Evolutionary conservation across 2,888 invertebrate species (phyloP).

Genomic region (Thecophora atra): DNA sequence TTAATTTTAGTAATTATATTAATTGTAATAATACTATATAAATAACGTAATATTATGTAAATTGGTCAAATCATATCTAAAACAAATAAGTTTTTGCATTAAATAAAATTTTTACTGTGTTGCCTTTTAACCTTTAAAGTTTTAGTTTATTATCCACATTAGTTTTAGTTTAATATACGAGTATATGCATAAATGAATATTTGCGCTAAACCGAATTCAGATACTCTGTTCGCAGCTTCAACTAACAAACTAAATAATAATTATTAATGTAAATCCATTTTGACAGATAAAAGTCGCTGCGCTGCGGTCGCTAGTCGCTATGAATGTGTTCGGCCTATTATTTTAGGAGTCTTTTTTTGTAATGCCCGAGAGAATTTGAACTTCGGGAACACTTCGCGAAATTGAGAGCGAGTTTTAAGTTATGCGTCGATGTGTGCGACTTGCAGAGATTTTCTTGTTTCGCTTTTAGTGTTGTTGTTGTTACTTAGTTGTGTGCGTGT

Average conservation of each 20-base stretch:
- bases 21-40: background rate
- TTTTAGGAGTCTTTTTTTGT: too few relatives aligned
- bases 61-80: background rate
- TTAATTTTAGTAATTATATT: background rate
- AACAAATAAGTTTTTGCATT: too few relatives aligned
- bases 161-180: too few relatives aligned
- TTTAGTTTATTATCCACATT: too few relatives aligned
- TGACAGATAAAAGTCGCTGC: background rate
- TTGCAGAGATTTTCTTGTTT: conserved; percentile 17
- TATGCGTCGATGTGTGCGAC: background rate
- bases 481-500: background rate
- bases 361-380: too few relatives aligned
- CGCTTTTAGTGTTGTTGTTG: conserved; percentile 7
- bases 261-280: conserved; percentile 15
- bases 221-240: conserved; percentile 1
- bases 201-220: too few relatives aligned
- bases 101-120: background rate
- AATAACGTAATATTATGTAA: background rate
- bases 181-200: too few relatives aligned
- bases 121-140: background rate
- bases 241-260: background rate
- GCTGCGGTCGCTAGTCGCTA: too few relatives aligned
- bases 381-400: too few relatives aligned
- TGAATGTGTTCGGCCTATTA: too few relatives aligned
- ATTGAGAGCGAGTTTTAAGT: too few relatives aligned